Base-by-base conservation (phyloP, 2,888 invertebrate species). In the Fragum sueziense region DNA sequence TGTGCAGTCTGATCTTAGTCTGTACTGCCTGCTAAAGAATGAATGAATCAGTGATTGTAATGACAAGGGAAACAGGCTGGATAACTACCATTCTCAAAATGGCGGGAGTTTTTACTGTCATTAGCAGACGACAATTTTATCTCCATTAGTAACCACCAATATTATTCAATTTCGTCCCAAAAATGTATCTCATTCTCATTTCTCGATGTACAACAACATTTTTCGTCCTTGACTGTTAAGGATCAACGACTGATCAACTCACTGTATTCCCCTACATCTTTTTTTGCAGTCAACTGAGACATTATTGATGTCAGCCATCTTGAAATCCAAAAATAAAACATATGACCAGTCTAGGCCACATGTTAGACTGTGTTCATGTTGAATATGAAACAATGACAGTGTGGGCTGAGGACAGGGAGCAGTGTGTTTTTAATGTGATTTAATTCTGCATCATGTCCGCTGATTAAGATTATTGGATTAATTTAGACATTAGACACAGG, bases 291-390 rank as follows among this genome's bases (percentile, higher is more conserved):
- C 65, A 65, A 41, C 37, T 41, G 41, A 65, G 41, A n/a, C n/a
- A 65, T n/a, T 65, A 65, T 65, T 65, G 65, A 65, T 65, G 79
- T 71, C 79, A 67, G 78, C 79, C 79, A 79, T 79, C 79, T 79
- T 79, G 79, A 79, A 79, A 79, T 29, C 41, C 67, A 68, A 67
- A 74, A 70, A 79, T 73, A 79, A 79, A 72, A 79, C 68, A 72
- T 62, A 67, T 74, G 78, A 70, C 79, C 79, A 79, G 79, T 79
- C 79, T 79, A 67, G 67, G 59, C 79, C 79, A 79, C 79, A 79
- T 79, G 79, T 70, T 79, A 79, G 79, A 79, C 79, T 76, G 76
- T 76, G 76, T 76, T 71, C 25, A 20, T 69, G 31, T 14, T 14
- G 20, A 69, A 52, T 69, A 37, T 37, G 51, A 69, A 47, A 51